phyloP scores from a whole-genome alignment of 2,797 vertebrate species.

The Sebastes diploproa region DNA sequence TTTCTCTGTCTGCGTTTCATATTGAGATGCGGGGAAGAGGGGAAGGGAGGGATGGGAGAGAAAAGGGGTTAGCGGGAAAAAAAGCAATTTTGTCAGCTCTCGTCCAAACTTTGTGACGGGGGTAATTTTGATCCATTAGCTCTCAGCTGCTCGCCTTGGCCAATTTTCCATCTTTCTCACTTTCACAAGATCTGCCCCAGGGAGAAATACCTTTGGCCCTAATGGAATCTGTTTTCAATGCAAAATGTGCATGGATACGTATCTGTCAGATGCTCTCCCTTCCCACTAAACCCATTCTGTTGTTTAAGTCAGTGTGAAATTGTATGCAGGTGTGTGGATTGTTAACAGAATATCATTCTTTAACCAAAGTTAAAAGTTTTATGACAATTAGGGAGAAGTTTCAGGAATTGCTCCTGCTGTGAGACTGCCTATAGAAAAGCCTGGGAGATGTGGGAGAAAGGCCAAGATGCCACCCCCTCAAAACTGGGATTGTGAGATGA shows the following conservation, averaged over 20 bases:
- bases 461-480: constrained; percentile 55
- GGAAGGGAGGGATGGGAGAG: constrained; percentile 36
- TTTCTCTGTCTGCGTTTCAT: constrained; percentile 85
- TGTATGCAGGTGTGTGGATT: constrained; percentile 65
- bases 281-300: constrained; percentile 53
- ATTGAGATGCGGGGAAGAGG: constrained; percentile 75
- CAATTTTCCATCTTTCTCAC: constrained; percentile 81
- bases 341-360: constrained; percentile 63
- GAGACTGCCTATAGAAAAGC: constrained; percentile 26
- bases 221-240: constrained; percentile 79
- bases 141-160: constrained; percentile 77
- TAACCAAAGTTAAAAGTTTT: constrained; percentile 59
- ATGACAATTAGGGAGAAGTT: constrained; percentile 50
- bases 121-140: constrained; percentile 88
- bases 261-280: constrained; percentile 59
- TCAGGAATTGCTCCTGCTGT: constrained; percentile 31
- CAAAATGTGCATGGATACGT: constrained; percentile 67
- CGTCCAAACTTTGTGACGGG: constrained; percentile 85
- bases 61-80: constrained; percentile 57
- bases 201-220: constrained; percentile 72
- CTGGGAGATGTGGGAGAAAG: constrained; percentile 42
- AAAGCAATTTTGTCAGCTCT: constrained; percentile 83
- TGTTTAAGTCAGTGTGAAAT: constrained; percentile 73
- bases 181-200: constrained; percentile 71
- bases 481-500: constrained; percentile 64